phyloP scores from a whole-genome alignment of 2,888 invertebrate species.

The Stratiomys singularior region DNA sequence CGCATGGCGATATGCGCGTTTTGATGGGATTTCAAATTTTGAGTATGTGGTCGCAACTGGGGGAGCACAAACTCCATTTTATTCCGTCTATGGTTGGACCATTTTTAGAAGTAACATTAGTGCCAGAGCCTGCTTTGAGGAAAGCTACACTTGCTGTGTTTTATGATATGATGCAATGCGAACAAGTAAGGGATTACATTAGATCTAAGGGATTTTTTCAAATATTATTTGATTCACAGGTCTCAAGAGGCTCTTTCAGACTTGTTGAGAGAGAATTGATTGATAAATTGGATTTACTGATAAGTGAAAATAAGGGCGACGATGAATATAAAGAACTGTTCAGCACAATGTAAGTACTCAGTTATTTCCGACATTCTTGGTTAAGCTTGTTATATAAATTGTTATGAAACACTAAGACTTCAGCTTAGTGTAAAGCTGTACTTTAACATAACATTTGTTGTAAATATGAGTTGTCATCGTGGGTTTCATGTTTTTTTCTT shows the following conservation, averaged over 20 bases:
- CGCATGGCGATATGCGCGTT: conserved; percentile 90
- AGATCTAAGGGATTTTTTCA: no score
- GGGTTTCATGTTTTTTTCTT: no score
- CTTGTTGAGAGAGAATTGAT: conserved; percentile 93
- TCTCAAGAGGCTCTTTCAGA: conserved; percentile 84
- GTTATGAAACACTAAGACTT: no score
- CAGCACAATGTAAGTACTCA: conserved; percentile 88
- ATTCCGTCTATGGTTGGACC: conserved; percentile 95
- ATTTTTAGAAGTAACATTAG: conserved; percentile 91
- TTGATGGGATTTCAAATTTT: conserved; percentile 92
- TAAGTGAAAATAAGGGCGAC: conserved; percentile 94
- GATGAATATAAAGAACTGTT: conserved; percentile 93
- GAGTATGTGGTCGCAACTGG: conserved; percentile 90
- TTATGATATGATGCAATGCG: conserved; percentile 96
- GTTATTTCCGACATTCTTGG: no score
- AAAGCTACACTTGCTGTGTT: conserved; percentile 92
- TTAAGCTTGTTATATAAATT: no score
- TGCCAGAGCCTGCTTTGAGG: conserved; percentile 85
- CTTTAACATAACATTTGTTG: no score
- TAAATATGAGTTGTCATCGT: no score
- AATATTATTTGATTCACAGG: no score
- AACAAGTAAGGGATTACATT: conserved; percentile 68
- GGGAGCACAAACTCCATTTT: conserved; percentile 87
- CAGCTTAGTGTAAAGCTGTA: no score
- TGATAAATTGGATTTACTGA: conserved; percentile 90